Evolutionary conservation across 1,140 invertebrate species (phyloP), one percentile per base, ranked within the genome.

Genomic region (Branchinecta lindahli): DNA sequence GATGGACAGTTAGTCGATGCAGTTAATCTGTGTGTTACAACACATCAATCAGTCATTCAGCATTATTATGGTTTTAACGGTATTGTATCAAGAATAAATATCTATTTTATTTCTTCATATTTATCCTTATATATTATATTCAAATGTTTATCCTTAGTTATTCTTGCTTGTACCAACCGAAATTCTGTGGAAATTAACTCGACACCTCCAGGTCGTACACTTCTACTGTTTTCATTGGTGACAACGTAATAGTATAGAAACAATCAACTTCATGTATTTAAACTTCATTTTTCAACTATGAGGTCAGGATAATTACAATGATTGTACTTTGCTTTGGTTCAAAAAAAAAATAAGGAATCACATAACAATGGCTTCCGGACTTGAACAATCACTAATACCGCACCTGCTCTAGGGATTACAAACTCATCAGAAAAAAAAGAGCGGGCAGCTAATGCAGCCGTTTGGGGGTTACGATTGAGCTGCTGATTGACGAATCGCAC

Each of bases 41-140:
- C 47, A 52, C 47, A 52, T 52, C 9, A 52, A 52, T 52, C 47
- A 52, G 47, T 52, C 47, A 52, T n/a, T n/a, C n/a, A n/a, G n/a
- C n/a, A 52, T 52, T 52, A 52, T 52, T 52, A 52, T 52, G 47
- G 47, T n/a, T 52, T 52, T 52, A 52, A 52, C 47, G 47, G 47
- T 52, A 52, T 52, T 52, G 47, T 52, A 52, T 52, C 47, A 52
- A 52, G 47, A 52, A 52, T 52, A 52, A 52, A 52, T 52, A 52
- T 52, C n/a, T 52, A 52, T 52, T 52, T 52, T 52, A 52, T n/a
- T 52, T 52, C 9, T 52, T 52, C 47, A 52, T 52, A 52, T 52
- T 52, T 52, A 9, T n/a, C n/a, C 9, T 52, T n/a, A n/a, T n/a
- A n/a, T 52, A 52, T 9, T 52, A 52, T 52, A 52, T 52, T 52